Conservation (phyloP, 2,113 vertebrate species). For the Lanius ludovicianus region DNA sequence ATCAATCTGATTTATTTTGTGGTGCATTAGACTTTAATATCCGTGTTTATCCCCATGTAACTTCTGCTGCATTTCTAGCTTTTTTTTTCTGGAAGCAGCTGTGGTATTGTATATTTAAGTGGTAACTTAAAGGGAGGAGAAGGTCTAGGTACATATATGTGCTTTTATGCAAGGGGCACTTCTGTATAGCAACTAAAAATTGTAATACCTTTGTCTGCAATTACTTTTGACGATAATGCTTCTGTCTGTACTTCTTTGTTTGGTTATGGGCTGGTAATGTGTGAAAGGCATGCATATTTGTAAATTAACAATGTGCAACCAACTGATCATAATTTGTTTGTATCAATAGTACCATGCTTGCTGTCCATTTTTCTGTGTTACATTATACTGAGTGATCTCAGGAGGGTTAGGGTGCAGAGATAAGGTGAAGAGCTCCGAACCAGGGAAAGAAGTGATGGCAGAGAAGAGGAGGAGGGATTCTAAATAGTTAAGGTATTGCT, state of each 20-base stretch:
- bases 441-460: background rate
- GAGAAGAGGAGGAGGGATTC: fast-evolving
- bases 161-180: background rate
- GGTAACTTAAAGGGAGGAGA: background rate
- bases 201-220: background rate
- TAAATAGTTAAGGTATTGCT: background rate
- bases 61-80: background rate
- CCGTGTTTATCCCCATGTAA: background rate
- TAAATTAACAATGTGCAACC: fast-evolving
- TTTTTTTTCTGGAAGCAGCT: background rate
- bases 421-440: background rate
- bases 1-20: background rate
- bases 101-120: background rate
- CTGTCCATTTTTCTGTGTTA: background rate
- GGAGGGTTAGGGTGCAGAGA: background rate
- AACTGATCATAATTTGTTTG: background rate
- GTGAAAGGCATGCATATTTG: background rate
- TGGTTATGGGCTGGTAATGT: background rate
- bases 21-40: background rate
- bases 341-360: background rate
- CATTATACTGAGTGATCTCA: background rate
- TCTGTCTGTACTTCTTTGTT: background rate
- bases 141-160: background rate
- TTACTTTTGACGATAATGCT: background rate
- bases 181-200: background rate